Conservation (phyloP, 2,888 invertebrate genomes). For the Chydorus sphaericus region DNA sequence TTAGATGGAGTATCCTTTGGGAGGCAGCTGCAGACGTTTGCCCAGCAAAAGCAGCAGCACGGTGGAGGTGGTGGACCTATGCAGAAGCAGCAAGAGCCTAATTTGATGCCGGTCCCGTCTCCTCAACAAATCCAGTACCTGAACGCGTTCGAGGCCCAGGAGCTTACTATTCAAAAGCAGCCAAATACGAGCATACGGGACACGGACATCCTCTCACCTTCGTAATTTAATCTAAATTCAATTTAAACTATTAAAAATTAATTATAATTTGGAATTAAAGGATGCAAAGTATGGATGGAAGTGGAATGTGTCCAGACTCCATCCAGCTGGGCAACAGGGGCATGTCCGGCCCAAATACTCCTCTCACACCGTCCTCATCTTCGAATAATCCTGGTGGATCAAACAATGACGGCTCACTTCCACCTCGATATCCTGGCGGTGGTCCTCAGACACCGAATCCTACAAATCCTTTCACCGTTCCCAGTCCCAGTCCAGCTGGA, state of each 20-base stretch:
- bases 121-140: constrained; percentile 92
- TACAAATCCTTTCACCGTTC: constrained; percentile 34
- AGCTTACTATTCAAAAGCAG: constrained; percentile 89
- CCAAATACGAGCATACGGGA: constrained; percentile 78
- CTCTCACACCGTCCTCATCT: constrained; percentile 34
- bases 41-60: constrained; percentile 39
- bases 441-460: constrained; percentile 24
- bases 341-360: constrained; percentile 35
- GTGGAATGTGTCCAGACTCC: constrained; percentile 23
- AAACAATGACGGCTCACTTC: constrained; percentile 24
- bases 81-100: constrained; percentile 52
- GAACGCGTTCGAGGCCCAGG: constrained; percentile 90
- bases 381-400: no score
- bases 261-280: constrained; percentile 19
- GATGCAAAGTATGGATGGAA: constrained; percentile 27
- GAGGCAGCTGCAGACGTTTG: constrained; percentile 44
- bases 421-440: constrained; percentile 19
- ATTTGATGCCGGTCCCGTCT: constrained; percentile 88
- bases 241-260: background rate
- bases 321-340: constrained; percentile 23
- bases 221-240: constrained; percentile 40
- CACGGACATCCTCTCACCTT: constrained; percentile 50
- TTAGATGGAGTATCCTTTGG: constrained; percentile 47
- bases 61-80: constrained; percentile 17
- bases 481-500: constrained; percentile 27